These are phyloP conservation scores for Cerastis leucographa DNA, from an alignment of 2,888 invertebrate genomes.

Conservation along the genomic window DNA sequence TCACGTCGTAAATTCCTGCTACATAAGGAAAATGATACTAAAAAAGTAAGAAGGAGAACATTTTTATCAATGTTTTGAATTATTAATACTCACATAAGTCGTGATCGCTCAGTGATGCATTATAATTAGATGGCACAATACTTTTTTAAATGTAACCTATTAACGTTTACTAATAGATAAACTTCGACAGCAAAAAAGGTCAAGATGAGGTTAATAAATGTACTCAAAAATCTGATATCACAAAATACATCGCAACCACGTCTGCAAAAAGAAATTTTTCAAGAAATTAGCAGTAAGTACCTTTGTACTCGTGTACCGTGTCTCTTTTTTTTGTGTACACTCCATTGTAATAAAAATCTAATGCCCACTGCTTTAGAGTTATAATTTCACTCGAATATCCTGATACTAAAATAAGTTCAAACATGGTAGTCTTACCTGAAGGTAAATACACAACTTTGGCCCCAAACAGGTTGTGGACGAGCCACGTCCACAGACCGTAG, in stretches of 20 bases:
- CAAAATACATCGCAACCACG: not conserved
- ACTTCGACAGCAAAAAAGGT: not conserved
- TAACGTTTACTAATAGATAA: slow-evolving; percentile 1
- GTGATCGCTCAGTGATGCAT: not conserved
- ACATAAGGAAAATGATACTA: slow-evolving; percentile 12
- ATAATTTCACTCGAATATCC: not conserved
- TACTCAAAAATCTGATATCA: not conserved
- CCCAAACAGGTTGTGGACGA: slow-evolving; percentile 98
- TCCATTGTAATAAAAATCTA: not conserved
- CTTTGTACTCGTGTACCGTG: not conserved
- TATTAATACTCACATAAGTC: not conserved
- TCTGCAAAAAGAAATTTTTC: not conserved
- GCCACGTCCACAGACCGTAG: slow-evolving; percentile 99
- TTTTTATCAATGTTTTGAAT: slow-evolving; percentile 20
- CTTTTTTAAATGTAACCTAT: not conserved
- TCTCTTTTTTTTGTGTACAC: not conserved
- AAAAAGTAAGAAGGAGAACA: slow-evolving; percentile 15
- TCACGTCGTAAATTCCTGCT: not conserved
- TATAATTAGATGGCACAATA: slow-evolving; percentile 2
- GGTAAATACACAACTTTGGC: slow-evolving; percentile 98
- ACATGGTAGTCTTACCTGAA: slow-evolving; percentile 91
- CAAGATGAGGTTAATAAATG: not conserved
- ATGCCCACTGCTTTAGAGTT: not conserved
- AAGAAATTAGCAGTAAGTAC: not conserved
- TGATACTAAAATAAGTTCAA: not conserved